Evolutionary conservation across 2,888 invertebrate genomes (phyloP), one percentile per base, ranked within the genome.

Genomic region (Tipula unca): DNA sequence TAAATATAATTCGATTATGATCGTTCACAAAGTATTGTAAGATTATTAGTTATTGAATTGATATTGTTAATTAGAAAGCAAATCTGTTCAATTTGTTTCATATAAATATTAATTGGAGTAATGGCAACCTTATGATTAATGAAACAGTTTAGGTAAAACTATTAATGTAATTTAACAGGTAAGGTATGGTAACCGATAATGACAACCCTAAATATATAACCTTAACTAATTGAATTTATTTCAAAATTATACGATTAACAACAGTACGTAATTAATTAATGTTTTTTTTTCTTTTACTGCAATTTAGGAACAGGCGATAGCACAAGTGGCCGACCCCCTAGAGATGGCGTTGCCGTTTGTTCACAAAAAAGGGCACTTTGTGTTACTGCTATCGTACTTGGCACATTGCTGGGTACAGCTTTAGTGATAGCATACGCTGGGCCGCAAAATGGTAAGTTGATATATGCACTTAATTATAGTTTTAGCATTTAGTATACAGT

Each of bases 391-490:
- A 91, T 95, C 86, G 95, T 97, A 48, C 94, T 97, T 89, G 94
- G 95, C 4, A 94, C 95, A 39, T 94, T 97, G 88, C 94, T 97
- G 89, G 93, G 95, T 88, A 95, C 96, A 86, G 96, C 98, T 82
- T 92, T 98, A 87, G 94, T 98, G 87, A 96, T 97, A 87, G 97
- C 98, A 86, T 97, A 97, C 90, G 97, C 97, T 85, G 95, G 97
- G 87, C 97, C 97, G 86, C 95, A 95, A 90, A 94, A 95, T 89
- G 95, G 96, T 96, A 91, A 92, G 91, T 91, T 89, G 14, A 83
- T 17, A n/a, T n/a, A n/a, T 32, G 3, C 4, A 4, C 6, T 32
- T 6, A n/a, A n/a, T n/a, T n/a, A n/a, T n/a, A n/a, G n/a, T n/a
- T n/a, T n/a, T n/a, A n/a, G n/a, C n/a, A n/a, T n/a, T n/a, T n/a